Percentiles rank a stretch among this genome's conserved stretches.
Conservation (phyloP, 2,888 invertebrate species). For the Oscheius sp. region DNA sequence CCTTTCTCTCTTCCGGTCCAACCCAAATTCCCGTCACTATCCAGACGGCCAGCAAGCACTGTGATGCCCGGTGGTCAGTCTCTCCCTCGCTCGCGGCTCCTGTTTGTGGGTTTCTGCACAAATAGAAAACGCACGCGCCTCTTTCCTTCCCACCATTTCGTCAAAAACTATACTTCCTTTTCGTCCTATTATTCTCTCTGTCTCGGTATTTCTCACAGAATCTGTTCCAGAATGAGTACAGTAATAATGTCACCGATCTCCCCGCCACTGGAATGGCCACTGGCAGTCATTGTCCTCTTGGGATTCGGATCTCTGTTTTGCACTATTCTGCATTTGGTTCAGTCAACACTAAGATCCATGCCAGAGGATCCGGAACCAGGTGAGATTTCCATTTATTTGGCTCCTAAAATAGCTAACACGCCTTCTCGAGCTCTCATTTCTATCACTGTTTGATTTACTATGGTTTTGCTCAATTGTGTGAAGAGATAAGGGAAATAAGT, state of each 20-base stretch:
- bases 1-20: too few species aligned
- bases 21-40: too few species aligned
- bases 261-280: slow-evolving; percentile 30
- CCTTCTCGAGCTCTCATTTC: too few species aligned
- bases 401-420: too few species aligned
- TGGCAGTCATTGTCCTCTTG: slow-evolving; percentile 24
- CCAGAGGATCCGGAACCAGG: slow-evolving; percentile 25
- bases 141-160: neutral
- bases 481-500: too few species aligned
- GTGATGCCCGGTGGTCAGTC: slow-evolving; percentile 4
- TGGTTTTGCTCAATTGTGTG: too few species aligned
- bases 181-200: neutral
- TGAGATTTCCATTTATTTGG: neutral
- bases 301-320: slow-evolving; percentile 27
- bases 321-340: slow-evolving; percentile 26
- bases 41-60: too few species aligned
- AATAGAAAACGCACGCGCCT: slow-evolving; percentile 28
- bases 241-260: slow-evolving; percentile 31
- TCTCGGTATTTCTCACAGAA: neutral
- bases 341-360: slow-evolving; percentile 15
- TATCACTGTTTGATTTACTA: too few species aligned
- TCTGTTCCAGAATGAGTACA: slow-evolving; percentile 12
- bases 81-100: slow-evolving; percentile 1
- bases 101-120: slow-evolving; percentile 34
- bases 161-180: slow-evolving; percentile 2